These are phyloP conservation scores for Pollenia angustigena DNA, from an alignment of 2,888 invertebrate genomes.

Conservation along the genomic window DNA sequence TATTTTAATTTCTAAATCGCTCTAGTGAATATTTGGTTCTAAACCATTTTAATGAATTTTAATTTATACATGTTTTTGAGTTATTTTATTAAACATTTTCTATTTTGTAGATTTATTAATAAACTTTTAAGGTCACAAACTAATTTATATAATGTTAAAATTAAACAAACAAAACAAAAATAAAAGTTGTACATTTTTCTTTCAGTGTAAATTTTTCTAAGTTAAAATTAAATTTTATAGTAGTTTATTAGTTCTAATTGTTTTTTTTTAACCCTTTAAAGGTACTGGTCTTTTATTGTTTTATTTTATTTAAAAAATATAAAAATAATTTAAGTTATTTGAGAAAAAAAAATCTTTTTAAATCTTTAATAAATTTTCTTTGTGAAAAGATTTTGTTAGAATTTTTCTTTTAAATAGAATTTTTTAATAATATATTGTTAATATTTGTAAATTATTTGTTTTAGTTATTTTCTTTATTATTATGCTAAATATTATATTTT, in stretches of 20 bases:
- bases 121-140: slow-evolving; percentile 52
- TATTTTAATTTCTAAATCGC: slow-evolving; percentile 19
- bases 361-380: background rate
- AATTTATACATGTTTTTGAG: slow-evolving; percentile 23
- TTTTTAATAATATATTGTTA: slow-evolving; percentile 23
- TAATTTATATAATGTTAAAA: slow-evolving; percentile 52
- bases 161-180: background rate
- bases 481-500: slow-evolving; percentile 3
- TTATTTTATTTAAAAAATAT: slow-evolving; percentile 53
- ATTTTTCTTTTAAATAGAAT: slow-evolving; percentile 12
- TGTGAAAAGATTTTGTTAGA: slow-evolving; percentile 18
- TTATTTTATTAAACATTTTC: slow-evolving; percentile 17
- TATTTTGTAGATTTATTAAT: slow-evolving; percentile 14
- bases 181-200: slow-evolving; percentile 11
- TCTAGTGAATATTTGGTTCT: slow-evolving; percentile 67
- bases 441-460: slow-evolving; percentile 56
- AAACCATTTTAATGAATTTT: slow-evolving; percentile 49
- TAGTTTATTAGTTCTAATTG: background rate
- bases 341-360: background rate
- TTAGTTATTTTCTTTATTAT: slow-evolving; percentile 16
- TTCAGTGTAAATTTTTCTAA: slow-evolving; percentile 42
- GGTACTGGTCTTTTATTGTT: slow-evolving; percentile 71
- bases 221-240: slow-evolving; percentile 1
- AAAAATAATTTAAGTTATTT: background rate
- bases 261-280: slow-evolving; percentile 51